phyloP scores from a whole-genome alignment of 2,888 invertebrate genomes.

The Cerastoderma edule region DNA sequence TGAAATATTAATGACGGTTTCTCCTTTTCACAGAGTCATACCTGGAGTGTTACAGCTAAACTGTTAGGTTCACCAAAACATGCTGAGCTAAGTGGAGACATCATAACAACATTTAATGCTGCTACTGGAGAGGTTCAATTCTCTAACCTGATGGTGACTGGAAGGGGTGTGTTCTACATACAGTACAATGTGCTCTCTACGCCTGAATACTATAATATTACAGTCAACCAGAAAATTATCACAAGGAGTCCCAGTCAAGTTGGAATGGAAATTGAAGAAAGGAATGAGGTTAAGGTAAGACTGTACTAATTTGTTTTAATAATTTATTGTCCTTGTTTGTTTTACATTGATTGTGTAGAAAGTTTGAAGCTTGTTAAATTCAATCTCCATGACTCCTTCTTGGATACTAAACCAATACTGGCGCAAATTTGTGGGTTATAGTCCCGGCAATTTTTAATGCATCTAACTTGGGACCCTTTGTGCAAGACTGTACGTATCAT shows the following conservation, averaged over 20 bases:
- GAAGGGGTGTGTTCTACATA: neutral
- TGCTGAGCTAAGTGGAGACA: neutral
- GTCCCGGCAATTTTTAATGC: too few species aligned
- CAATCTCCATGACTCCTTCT: too few species aligned
- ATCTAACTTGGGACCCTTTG: too few species aligned
- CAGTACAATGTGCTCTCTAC: neutral
- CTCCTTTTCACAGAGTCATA: neutral
- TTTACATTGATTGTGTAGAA: too few species aligned
- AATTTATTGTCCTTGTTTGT: too few species aligned
- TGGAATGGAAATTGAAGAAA: neutral
- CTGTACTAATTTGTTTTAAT: too few species aligned
- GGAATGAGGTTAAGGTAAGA: neutral
- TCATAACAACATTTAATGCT: neutral
- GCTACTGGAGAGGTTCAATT: neutral
- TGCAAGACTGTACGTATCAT: too few species aligned
- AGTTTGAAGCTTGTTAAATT: too few species aligned
- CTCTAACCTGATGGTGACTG: neutral
- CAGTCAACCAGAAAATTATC: neutral
- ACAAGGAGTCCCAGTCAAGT: neutral
- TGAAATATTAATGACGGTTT: too few species aligned
- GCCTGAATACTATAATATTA: neutral
- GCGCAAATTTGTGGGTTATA: too few species aligned
- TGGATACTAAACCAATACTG: too few species aligned
- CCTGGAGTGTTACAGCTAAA: neutral
- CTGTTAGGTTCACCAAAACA: neutral